Percentiles rank a stretch among this genome's conserved stretches.
Conservation (phyloP, 2,797 vertebrate genomes). For the Sebastes trivittatus region DNA sequence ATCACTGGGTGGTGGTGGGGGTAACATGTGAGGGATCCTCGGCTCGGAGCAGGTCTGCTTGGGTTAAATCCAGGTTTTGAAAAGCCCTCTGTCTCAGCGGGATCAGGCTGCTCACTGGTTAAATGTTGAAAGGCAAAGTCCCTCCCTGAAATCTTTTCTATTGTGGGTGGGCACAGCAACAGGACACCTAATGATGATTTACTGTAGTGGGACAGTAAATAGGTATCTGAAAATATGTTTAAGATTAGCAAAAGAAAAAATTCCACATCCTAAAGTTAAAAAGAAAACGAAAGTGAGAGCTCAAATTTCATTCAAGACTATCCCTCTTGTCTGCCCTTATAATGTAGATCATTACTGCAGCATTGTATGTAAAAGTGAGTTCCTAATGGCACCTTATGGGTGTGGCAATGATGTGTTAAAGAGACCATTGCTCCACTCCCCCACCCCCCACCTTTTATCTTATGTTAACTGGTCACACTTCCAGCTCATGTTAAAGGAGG, state of each 20-base stretch:
- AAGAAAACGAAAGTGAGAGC: neutral
- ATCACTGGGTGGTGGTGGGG: neutral
- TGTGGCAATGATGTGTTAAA: slow-evolving; percentile 67
- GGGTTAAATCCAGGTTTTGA: slow-evolving; percentile 61
- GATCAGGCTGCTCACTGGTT: slow-evolving; percentile 64
- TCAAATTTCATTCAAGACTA: neutral
- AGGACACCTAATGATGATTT: slow-evolving; percentile 35
- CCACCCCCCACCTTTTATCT: slow-evolving; percentile 45
- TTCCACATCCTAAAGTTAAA: neutral
- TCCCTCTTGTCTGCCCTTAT: neutral
- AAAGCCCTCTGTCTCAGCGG: slow-evolving; percentile 63
- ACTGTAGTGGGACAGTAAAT: neutral
- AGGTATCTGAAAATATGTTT: neutral
- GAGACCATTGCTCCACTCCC: neutral
- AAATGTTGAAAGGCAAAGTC: slow-evolving; percentile 67
- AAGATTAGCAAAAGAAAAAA: neutral
- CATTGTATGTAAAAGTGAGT: slow-evolving; percentile 70
- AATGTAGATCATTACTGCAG: slow-evolving; percentile 49
- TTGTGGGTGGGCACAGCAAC: slow-evolving; percentile 70
- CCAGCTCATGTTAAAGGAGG: slow-evolving; percentile 64
- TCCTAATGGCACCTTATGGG: slow-evolving; percentile 51
- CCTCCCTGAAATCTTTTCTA: slow-evolving; percentile 63
- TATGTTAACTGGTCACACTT: slow-evolving; percentile 70
- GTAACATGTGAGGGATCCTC: neutral
- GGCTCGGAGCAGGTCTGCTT: slow-evolving; percentile 6